A percentile compares a stretch with the other conserved stretches of the same genome.
These are phyloP conservation scores for Acrobasis consociella DNA, from an alignment of 2,888 invertebrate genomes.

Conservation along the genomic window DNA sequence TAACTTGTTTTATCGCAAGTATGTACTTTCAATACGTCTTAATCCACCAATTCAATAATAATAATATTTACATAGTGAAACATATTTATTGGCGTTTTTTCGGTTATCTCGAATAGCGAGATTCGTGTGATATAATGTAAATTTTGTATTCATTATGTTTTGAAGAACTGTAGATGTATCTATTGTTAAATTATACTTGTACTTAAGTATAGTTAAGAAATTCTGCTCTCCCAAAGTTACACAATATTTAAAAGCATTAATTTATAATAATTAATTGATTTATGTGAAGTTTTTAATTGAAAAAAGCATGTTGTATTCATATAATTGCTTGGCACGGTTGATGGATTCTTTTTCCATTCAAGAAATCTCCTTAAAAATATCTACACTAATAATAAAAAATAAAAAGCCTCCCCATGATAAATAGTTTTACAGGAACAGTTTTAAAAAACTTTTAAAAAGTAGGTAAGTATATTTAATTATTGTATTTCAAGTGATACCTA, in stretches of 20 bases:
- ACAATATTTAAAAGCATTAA: slow-evolving; percentile 41
- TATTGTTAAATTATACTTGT: slow-evolving; percentile 57
- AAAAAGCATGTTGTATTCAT: neutral
- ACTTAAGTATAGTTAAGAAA: slow-evolving; percentile 30
- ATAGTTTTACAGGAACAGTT: no score
- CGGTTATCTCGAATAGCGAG: slow-evolving; percentile 50
- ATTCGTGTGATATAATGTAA: slow-evolving; percentile 78
- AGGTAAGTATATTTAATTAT: no score
- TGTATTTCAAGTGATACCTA: neutral
- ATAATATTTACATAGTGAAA: slow-evolving; percentile 39
- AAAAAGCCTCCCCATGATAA: no score
- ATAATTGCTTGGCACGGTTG: no score
- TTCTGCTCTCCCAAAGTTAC: slow-evolving; percentile 64
- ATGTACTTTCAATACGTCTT: neutral
- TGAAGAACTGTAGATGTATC: slow-evolving; percentile 50
- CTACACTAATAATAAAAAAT: no score
- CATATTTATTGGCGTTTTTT: slow-evolving; percentile 58
- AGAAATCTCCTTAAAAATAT: no score
- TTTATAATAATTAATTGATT: neutral
- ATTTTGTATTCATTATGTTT: slow-evolving; percentile 59
- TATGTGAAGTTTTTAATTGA: neutral
- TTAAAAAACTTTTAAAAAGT: no score
- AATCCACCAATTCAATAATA: slow-evolving; percentile 44
- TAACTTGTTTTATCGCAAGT: neutral
- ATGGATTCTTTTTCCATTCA: no score